These are phyloP conservation scores for Terebella lapidaria DNA, from an alignment of 2,888 invertebrate genomes.

Conservation along the genomic window DNA sequence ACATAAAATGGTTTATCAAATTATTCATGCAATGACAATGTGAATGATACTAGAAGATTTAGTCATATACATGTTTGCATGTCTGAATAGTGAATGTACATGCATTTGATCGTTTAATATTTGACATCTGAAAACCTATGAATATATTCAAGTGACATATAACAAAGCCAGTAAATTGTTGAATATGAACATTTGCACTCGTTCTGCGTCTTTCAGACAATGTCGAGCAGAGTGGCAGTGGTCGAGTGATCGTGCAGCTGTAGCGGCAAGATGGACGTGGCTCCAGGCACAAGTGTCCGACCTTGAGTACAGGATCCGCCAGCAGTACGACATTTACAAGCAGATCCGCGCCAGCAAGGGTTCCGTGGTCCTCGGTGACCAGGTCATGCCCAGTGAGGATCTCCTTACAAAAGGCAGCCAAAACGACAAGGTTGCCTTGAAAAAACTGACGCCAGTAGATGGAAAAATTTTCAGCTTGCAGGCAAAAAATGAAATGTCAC, in stretches of 20 bases:
- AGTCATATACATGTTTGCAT: no score
- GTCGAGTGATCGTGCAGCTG: constrained; percentile 70
- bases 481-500: constrained; percentile 32
- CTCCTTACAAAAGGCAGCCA: constrained; percentile 15
- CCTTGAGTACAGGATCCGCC: constrained; percentile 82
- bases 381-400: constrained; percentile 27
- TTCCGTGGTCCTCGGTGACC: constrained; percentile 55
- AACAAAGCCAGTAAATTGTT: no score
- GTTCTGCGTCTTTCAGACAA: not conserved
- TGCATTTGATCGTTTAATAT: no score
- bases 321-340: constrained; percentile 73
- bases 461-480: not conserved
- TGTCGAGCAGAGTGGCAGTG: constrained; percentile 49
- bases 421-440: not conserved
- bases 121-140: no score
- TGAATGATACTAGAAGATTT: no score
- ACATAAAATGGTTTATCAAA: no score
- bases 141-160: no score
- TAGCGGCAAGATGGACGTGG: constrained; percentile 87
- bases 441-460: not conserved
- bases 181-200: no score
- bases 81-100: no score
- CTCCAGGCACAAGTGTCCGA: constrained; percentile 87
- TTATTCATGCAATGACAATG: no score
- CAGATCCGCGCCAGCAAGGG: constrained; percentile 62